Evolutionary conservation across 64 coral and sea anemone genomes (phyloP).

Genomic region (Montipora capricornis): DNA sequence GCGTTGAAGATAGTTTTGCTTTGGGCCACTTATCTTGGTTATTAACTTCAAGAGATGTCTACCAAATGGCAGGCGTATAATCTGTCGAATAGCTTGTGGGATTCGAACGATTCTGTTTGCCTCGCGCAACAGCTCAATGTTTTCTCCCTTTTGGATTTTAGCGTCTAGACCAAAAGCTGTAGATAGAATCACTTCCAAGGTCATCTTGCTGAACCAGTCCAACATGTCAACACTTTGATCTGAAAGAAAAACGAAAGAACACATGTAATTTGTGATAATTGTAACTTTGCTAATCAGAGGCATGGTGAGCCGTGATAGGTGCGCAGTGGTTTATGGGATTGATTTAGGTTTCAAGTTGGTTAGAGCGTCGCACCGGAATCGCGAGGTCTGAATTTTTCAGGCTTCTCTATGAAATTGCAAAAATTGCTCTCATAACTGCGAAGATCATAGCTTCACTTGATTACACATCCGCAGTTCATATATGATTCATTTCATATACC

Average conservation of each 20-base stretch:
- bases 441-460: too few species aligned
- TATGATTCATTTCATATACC: too few species aligned
- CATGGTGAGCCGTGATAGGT: too few species aligned
- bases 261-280: too few species aligned
- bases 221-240: conserved; percentile 47
- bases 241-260: not conserved
- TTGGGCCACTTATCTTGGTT: not conserved
- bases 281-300: too few species aligned
- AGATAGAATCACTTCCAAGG: conserved; percentile 62
- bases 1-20: not conserved
- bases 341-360: too few species aligned
- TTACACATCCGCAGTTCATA: too few species aligned
- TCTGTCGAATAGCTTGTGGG: not conserved
- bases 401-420: too few species aligned
- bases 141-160: conserved; percentile 34
- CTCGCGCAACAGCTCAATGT: conserved; percentile 25
- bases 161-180: conserved; percentile 62
- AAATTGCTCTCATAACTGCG: too few species aligned
- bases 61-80: conserved; percentile 5
- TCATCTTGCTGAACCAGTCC: conserved; percentile 51
- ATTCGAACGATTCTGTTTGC: conserved; percentile 4
- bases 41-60: not conserved
- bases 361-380: too few species aligned
- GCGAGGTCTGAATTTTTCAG: too few species aligned
- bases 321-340: too few species aligned